phyloP scores from a whole-genome alignment of 2,113 vertebrate species.

The Nyctereutes procyonoides region DNA sequence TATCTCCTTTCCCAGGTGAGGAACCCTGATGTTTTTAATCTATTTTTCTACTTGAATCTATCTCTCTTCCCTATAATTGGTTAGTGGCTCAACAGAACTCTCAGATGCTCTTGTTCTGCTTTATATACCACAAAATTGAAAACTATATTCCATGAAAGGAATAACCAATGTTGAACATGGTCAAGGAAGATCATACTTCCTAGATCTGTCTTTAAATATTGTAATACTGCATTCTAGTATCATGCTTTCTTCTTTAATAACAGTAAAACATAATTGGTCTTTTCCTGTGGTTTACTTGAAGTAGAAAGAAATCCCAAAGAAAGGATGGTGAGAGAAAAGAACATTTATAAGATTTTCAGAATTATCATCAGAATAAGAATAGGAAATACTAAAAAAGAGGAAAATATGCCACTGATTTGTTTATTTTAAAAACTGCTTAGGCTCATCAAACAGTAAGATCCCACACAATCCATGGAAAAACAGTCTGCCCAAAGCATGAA shows the following conservation, averaged over 20 bases:
- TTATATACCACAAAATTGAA: background rate
- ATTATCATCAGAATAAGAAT: background rate
- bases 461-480: background rate
- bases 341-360: background rate
- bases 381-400: constrained; percentile 1
- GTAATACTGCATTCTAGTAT: background rate
- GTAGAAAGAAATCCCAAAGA: constrained; percentile 2
- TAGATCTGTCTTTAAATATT: background rate
- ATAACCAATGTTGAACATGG: background rate
- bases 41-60: background rate
- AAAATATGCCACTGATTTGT: background rate
- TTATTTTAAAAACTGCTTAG: background rate
- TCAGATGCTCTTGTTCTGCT: background rate
- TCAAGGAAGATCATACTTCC: background rate
- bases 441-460: background rate
- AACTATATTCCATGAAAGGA: background rate
- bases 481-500: constrained; percentile 23
- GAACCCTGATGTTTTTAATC: background rate
- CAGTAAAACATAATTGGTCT: background rate
- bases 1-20: background rate
- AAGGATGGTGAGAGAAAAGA: background rate
- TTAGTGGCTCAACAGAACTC: background rate
- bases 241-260: background rate
- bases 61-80: background rate
- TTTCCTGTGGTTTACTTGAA: background rate